These are phyloP conservation scores for Rallus crepitans DNA, from an alignment of 2,797 vertebrate species.

Conservation along the genomic window DNA sequence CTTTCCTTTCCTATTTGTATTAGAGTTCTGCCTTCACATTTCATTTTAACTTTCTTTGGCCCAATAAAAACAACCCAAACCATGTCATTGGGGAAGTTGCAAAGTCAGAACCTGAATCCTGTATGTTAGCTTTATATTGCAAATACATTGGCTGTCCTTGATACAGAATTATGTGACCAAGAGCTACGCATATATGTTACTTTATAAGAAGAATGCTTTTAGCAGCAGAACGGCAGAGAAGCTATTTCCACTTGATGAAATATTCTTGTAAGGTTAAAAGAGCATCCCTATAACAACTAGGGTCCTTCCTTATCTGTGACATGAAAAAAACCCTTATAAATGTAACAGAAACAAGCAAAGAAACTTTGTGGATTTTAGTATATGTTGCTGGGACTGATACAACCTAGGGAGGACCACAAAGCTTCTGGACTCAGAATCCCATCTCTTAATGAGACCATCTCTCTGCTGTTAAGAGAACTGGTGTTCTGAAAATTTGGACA, in stretches of 20 bases:
- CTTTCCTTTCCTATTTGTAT: neutral
- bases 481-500: neutral
- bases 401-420: neutral
- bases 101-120: neutral
- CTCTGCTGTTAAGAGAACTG: neutral
- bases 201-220: neutral
- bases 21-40: neutral
- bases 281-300: neutral
- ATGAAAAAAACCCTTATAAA: neutral
- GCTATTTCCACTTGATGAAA: neutral
- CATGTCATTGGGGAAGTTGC: neutral
- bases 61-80: neutral
- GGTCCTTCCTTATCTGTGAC: neutral
- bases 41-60: neutral
- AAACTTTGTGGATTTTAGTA: neutral
- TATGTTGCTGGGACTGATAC: neutral
- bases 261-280: neutral
- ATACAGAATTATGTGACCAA: neutral
- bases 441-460: neutral
- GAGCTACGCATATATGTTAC: neutral
- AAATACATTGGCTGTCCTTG: neutral
- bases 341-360: neutral
- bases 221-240: neutral
- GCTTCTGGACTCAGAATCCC: neutral
- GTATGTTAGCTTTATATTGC: neutral